These are phyloP conservation scores for Sardinella longiceps DNA, from an alignment of 2,797 vertebrate species.

Conservation along the genomic window DNA sequence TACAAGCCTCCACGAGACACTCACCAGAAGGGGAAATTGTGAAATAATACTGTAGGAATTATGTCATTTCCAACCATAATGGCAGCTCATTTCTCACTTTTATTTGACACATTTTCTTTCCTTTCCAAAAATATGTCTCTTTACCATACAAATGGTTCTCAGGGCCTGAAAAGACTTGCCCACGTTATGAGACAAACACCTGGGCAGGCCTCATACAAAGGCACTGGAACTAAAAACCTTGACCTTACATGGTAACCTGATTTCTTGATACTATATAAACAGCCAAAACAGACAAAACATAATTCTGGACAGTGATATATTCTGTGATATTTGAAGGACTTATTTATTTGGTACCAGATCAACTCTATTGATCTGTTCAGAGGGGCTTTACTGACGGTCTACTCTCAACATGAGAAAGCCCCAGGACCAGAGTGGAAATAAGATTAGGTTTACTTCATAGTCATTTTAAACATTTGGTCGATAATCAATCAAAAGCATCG, in stretches of 20 bases:
- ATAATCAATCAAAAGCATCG: no score
- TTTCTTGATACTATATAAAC: neutral
- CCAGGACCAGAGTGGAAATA: no score
- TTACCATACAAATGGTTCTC: neutral
- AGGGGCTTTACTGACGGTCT: no score
- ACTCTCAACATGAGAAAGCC: no score
- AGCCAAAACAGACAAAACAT: no score
- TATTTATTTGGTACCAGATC: no score
- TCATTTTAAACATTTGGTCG: no score
- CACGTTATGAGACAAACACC: neutral
- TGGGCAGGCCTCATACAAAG: neutral
- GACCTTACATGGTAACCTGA: neutral
- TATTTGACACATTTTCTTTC: conserved; percentile 54
- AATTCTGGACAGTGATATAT: no score
- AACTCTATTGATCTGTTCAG: no score
- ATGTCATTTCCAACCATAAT: conserved; percentile 66
- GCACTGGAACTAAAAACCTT: neutral
- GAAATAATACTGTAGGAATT: conserved; percentile 62
- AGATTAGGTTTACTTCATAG: no score
- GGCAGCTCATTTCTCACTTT: conserved; percentile 53
- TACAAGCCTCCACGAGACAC: conserved; percentile 36
- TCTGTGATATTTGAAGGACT: no score
- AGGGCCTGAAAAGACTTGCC: neutral
- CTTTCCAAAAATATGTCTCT: conserved; percentile 42
- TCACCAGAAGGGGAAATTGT: conserved; percentile 60